These are phyloP conservation scores for Gymnoscopelus braueri DNA, from an alignment of 2,797 vertebrate species.

Conservation along the genomic window DNA sequence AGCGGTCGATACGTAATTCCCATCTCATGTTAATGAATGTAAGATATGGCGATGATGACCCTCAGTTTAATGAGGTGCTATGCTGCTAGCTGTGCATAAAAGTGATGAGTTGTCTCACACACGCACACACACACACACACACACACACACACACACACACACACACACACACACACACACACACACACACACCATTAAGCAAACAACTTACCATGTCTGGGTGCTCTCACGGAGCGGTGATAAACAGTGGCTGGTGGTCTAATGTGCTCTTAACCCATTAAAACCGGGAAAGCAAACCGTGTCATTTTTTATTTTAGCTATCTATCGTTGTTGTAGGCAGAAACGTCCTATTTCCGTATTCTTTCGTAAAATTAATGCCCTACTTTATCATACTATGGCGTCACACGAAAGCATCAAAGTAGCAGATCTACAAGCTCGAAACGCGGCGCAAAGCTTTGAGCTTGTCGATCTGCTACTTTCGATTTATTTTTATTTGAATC, in stretches of 20 bases:
- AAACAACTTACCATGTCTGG: conserved; percentile 61
- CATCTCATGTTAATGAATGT: conserved; percentile 70
- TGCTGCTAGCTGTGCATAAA: conserved; percentile 65
- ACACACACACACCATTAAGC: conserved; percentile 74
- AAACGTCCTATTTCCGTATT: no score
- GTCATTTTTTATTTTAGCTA: no score
- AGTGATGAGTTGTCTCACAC: conserved; percentile 51
- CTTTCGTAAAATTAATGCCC: no score
- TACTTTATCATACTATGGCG: no score
- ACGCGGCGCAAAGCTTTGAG: no score
- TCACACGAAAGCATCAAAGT: no score
- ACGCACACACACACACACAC: no score
- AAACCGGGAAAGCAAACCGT: no score
- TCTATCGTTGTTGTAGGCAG: no score
- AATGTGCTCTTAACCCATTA: conserved; percentile 57
- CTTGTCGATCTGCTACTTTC: no score
- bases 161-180: conserved; percentile 29
- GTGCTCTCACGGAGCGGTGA: conserved; percentile 63
- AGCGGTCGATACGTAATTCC: conserved; percentile 39
- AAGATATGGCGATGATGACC: conserved; percentile 69
- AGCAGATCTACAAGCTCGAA: no score
- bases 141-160: not conserved
- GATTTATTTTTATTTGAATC: no score
- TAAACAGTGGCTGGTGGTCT: conserved; percentile 57
- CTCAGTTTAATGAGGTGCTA: conserved; percentile 41